Percentiles rank a stretch among this genome's conserved stretches.
phyloP scores from a whole-genome alignment of 2,888 invertebrate genomes.

The Buathra laborator region DNA sequence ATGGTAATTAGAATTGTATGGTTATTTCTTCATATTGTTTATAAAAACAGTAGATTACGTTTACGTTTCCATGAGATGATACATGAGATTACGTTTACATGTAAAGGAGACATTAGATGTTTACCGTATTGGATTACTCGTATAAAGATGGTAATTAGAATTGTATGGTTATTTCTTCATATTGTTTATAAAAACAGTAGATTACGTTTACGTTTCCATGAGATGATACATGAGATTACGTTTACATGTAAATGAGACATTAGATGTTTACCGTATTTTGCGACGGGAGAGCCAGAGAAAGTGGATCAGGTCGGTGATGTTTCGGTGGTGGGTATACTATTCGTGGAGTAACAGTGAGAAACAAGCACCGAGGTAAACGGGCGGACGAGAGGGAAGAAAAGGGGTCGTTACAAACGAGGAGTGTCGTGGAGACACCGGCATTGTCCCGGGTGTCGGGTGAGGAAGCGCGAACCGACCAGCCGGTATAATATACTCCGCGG shows the following conservation, averaged over 20 bases:
- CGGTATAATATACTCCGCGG: slow-evolving; percentile 71
- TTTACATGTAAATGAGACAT: slow-evolving; percentile 14
- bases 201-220: neutral
- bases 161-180: neutral
- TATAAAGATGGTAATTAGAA: neutral
- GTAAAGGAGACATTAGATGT: too few relatives aligned
- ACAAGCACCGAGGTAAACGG: slow-evolving; percentile 43
- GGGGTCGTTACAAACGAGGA: slow-evolving; percentile 76
- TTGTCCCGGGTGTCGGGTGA: slow-evolving; percentile 72
- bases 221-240: too few relatives aligned
- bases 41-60: too few relatives aligned
- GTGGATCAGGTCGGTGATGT: slow-evolving; percentile 57
- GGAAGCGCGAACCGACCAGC: slow-evolving; percentile 60
- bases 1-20: too few relatives aligned
- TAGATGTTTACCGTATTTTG: slow-evolving; percentile 4
- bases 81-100: too few relatives aligned
- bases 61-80: too few relatives aligned
- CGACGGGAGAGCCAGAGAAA: slow-evolving; percentile 21
- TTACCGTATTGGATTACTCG: too few relatives aligned
- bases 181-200: neutral
- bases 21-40: too few relatives aligned
- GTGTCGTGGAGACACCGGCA: slow-evolving; percentile 75
- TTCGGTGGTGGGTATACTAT: slow-evolving; percentile 59
- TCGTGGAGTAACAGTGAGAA: slow-evolving; percentile 67
- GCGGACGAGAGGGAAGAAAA: slow-evolving; percentile 22